A percentile compares a stretch with the other conserved stretches of the same genome.
These are phyloP conservation scores for Muntiacus muntjak DNA, from an alignment of 2,113 vertebrate genomes.

Conservation along the genomic window DNA sequence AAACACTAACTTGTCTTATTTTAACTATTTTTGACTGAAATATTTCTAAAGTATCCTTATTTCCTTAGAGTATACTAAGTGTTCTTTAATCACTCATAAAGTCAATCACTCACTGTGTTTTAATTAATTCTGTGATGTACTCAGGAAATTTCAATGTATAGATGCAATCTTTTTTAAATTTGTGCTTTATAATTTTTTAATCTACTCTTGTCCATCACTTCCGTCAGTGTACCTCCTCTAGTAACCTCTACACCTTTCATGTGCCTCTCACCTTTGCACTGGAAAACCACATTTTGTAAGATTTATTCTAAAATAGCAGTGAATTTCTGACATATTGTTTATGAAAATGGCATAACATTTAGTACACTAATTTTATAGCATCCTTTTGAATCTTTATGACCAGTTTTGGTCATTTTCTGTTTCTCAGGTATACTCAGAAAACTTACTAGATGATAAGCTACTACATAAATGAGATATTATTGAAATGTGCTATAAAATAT, in stretches of 20 bases:
- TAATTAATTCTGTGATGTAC: background rate
- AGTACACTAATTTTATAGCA: background rate
- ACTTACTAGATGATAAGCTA: background rate
- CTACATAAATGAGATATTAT: background rate
- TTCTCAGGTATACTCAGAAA: background rate
- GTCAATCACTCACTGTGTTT: background rate
- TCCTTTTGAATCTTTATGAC: background rate
- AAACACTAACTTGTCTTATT: background rate
- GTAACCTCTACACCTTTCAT: background rate
- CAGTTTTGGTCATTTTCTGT: background rate
- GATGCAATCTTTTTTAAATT: background rate
- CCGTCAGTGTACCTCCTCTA: background rate
- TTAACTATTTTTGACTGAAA: constrained; percentile 28
- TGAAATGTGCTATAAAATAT: background rate
- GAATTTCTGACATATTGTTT: background rate
- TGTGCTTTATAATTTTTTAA: background rate
- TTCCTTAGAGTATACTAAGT: constrained; percentile 1
- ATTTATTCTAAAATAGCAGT: background rate
- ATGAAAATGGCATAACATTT: background rate
- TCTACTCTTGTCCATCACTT: background rate
- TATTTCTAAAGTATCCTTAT: constrained; percentile 6
- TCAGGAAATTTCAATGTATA: background rate
- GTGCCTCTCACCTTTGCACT: background rate
- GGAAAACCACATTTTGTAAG: background rate
- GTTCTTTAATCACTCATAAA: constrained; percentile 4